Base-by-base conservation (phyloP, 2,113 vertebrate genomes). In the Etia nguti region DNA sequence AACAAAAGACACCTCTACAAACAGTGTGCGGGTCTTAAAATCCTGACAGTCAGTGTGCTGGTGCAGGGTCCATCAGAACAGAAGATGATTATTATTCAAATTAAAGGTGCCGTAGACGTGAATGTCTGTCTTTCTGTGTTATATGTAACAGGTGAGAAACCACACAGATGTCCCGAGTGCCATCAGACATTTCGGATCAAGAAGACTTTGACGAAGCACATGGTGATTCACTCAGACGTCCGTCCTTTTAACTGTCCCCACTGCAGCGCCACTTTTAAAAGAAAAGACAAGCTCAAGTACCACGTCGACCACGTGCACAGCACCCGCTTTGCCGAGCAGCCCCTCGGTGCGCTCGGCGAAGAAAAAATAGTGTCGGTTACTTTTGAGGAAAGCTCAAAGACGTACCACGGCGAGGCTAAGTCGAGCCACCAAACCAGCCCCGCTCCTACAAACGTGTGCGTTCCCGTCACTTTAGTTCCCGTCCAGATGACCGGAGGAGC, bases 231-330 rank as follows among this genome's bases (percentile, higher is more conserved):
- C 93, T 99, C 98, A 15, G 99, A 99, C 54, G 97, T 97, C 22
- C 97, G 99, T 6, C 99, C 99, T 62, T 99, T 99, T 85, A 99
- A 97, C 96, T 99, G 99, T 90, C 97, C 97, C 4, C 97, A 98
- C 91, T 99, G 99, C 93, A 98, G 97, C 57, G 97, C 99, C 87
- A 98, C 98, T 4, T 99, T 99, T 89, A 99, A 99, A 90, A 95
- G 98, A 77, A 99, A 99, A 77, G 99, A 99, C 96, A 99, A 99
- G 87, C 95, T 99, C 31, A 99, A 99, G 89, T 99, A 99, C 73
- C 98, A 99, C n/a, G 97, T 97, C 6, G 98, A 99, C 93, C 98
- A 99, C 1, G 98, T 99, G 50, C 98, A 99, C 90, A 97, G 97
- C 82, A 94, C 94, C 16, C 97, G 98, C 41, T 94, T 95, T 55